phyloP scores from a whole-genome alignment of 2,888 invertebrate genomes.

The Dichetophora obliterata region DNA sequence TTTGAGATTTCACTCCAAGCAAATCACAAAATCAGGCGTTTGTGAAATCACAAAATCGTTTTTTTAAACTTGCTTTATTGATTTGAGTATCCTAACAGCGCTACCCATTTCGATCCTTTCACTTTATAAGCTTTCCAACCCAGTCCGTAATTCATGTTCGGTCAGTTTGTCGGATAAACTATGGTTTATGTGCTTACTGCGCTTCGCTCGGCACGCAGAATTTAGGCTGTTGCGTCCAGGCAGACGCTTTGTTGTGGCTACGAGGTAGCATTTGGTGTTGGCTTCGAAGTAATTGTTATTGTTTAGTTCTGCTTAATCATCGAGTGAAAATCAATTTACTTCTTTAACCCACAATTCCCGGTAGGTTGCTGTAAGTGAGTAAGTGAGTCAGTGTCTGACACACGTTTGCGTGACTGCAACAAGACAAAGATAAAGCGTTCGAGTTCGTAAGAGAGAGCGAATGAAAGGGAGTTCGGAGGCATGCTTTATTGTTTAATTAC shows the following conservation, averaged over 20 bases:
- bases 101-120: not conserved
- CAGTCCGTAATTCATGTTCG: not conserved
- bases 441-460: too few relatives aligned
- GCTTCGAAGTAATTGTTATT: not conserved
- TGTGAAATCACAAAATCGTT: too few relatives aligned
- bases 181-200: not conserved
- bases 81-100: too few relatives aligned
- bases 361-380: not conserved
- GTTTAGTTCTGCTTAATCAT: constrained; percentile 3
- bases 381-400: too few relatives aligned
- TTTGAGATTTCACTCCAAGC: too few relatives aligned
- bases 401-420: too few relatives aligned
- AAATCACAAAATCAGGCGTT: too few relatives aligned
- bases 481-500: not conserved
- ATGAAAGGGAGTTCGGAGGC: not conserved
- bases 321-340: constrained; percentile 15
- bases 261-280: not conserved
- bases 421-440: too few relatives aligned
- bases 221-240: not conserved
- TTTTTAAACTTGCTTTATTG: too few relatives aligned
- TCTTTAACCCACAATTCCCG: not conserved
- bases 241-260: not conserved
- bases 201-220: not conserved
- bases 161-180: constrained; percentile 1
- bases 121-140: not conserved